These are phyloP conservation scores for Helobdella robusta DNA, from an alignment of 2,888 invertebrate genomes.

Conservation along the genomic window DNA sequence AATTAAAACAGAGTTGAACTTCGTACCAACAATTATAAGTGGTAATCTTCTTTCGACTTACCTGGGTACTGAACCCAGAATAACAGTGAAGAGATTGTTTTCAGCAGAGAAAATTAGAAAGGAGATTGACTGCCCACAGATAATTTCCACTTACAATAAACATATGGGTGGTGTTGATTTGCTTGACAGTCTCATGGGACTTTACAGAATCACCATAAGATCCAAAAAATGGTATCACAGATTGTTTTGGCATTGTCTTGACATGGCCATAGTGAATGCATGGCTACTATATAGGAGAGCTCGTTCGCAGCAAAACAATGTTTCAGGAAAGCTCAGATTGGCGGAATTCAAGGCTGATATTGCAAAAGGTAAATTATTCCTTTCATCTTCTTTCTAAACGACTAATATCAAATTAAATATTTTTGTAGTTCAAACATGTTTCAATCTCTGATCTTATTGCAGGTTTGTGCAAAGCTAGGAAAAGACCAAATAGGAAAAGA, in stretches of 20 bases:
- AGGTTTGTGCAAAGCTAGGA: too few species aligned
- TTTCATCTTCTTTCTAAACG: too few species aligned
- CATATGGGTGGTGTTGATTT: conserved; percentile 18
- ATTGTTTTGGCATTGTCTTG: conserved; percentile 5
- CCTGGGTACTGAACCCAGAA: not conserved
- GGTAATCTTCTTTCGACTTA: not conserved
- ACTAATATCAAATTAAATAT: not conserved
- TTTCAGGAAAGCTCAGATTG: not conserved
- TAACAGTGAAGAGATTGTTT: not conserved
- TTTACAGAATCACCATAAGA: not conserved
- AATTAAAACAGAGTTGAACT: too few species aligned
- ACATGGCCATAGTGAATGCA: conserved; percentile 1
- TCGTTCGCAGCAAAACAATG: not conserved
- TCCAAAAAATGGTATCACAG: conserved; percentile 12
- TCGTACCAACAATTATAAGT: too few species aligned
- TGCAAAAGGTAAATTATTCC: not conserved
- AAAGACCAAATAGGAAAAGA: not conserved
- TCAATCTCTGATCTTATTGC: not conserved
- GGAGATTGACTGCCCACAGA: not conserved
- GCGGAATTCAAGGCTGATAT: not conserved
- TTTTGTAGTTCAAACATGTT: not conserved
- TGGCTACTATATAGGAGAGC: conserved; percentile 12
- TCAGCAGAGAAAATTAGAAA: not conserved
- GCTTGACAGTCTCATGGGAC: conserved; percentile 4
- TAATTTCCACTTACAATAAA: conserved; percentile 15